Evolutionary conservation across 1,140 invertebrate species (phyloP).

Genomic region (Drosophila elegans): DNA sequence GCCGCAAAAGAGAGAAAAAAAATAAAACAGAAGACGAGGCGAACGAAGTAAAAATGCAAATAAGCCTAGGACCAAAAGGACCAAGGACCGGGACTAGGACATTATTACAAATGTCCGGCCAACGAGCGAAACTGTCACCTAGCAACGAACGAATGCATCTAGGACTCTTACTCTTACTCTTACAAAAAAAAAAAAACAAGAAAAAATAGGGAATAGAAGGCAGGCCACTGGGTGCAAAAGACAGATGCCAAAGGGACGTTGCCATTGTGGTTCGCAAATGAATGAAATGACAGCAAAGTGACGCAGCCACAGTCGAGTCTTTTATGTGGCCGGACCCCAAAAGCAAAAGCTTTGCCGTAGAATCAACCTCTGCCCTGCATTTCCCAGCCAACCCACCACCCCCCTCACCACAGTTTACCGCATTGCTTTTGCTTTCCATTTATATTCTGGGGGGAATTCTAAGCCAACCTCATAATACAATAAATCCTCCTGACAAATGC

Average conservation of each 20-base stretch:
- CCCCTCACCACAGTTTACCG: slow-evolving; percentile 15
- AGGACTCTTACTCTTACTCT: too few relatives aligned
- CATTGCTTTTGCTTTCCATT: slow-evolving; percentile 22
- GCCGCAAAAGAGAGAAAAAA: too few relatives aligned
- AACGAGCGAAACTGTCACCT: slow-evolving; percentile 18
- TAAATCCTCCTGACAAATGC: slow-evolving; percentile 75
- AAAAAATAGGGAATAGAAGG: neutral
- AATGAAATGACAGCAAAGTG: slow-evolving; percentile 67
- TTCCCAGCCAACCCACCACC: neutral
- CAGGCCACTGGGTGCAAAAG: neutral
- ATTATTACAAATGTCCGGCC: slow-evolving; percentile 76
- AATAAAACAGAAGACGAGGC: too few relatives aligned
- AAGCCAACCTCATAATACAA: slow-evolving; percentile 39
- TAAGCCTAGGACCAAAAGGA: slow-evolving; percentile 47
- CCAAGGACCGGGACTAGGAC: slow-evolving; percentile 17
- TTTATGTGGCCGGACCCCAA: slow-evolving; percentile 42
- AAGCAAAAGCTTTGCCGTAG: slow-evolving; percentile 36
- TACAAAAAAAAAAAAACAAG: neutral
- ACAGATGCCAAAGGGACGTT: slow-evolving; percentile 5
- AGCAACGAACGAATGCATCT: slow-evolving; percentile 34
- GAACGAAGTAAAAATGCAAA: slow-evolving; percentile 54
- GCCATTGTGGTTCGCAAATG: slow-evolving; percentile 57
- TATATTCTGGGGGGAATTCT: neutral
- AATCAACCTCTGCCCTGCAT: slow-evolving; percentile 18
- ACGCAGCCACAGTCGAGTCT: slow-evolving; percentile 56